These are phyloP conservation scores for Azorinus chamasolen DNA, from an alignment of 2,888 invertebrate genomes.

Conservation along the genomic window DNA sequence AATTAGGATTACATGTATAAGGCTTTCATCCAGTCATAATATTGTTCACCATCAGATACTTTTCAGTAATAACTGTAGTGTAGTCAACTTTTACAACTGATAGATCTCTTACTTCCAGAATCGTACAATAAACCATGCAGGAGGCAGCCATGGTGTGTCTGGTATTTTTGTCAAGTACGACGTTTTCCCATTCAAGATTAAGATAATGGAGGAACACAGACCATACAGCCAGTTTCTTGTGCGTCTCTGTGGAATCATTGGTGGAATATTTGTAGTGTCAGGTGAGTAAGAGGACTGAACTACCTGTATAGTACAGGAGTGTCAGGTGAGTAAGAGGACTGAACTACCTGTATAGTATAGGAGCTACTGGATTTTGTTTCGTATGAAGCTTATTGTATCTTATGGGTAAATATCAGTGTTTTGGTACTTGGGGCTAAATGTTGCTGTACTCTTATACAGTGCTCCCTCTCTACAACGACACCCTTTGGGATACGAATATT, in stretches of 20 bases:
- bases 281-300: conserved; percentile 62
- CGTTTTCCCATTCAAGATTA: conserved; percentile 94
- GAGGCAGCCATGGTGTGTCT: conserved; percentile 96
- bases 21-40: too few relatives aligned
- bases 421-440: too few relatives aligned
- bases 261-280: conserved; percentile 96
- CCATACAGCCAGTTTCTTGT: conserved; percentile 91
- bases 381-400: too few relatives aligned
- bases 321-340: conserved; percentile 86
- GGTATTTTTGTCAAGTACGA: conserved; percentile 99
- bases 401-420: too few relatives aligned
- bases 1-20: too few relatives aligned
- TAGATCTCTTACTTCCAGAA: conserved; percentile 89
- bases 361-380: too few relatives aligned
- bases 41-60: too few relatives aligned
- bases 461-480: too few relatives aligned
- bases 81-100: too few relatives aligned
- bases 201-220: conserved; percentile 82
- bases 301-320: conserved; percentile 88
- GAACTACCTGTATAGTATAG: conserved; percentile 75
- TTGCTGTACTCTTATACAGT: too few relatives aligned
- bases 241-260: conserved; percentile 95
- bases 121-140: conserved; percentile 90
- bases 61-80: too few relatives aligned
- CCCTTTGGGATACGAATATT: too few relatives aligned